These are phyloP conservation scores for Podabrus alpinus DNA, from an alignment of 2,888 invertebrate species.

Conservation along the genomic window DNA sequence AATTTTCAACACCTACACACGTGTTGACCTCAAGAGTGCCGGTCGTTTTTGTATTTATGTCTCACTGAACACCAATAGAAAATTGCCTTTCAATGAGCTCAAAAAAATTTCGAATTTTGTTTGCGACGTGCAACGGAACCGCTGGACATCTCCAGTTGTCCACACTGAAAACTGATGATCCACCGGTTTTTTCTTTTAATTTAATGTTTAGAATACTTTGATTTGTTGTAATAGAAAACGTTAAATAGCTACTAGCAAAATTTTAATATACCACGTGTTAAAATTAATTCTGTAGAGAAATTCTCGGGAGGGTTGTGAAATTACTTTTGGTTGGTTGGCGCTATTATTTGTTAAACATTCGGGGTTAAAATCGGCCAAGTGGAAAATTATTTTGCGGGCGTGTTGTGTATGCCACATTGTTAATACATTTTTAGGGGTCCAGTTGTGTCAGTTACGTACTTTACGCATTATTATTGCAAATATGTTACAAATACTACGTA, in stretches of 20 bases:
- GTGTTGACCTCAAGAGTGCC: constrained; percentile 8
- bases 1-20: constrained; percentile 24
- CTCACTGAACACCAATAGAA: constrained; percentile 13
- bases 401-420: constrained; percentile 51
- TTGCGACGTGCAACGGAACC: no score
- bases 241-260: background rate
- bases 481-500: background rate
- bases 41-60: constrained; percentile 10
- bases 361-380: constrained; percentile 46
- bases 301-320: constrained; percentile 30
- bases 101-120: constrained; percentile 8
- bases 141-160: no score
- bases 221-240: background rate
- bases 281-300: constrained; percentile 16
- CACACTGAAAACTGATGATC: no score
- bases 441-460: constrained; percentile 26
- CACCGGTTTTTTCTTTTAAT: no score
- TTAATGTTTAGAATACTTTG: no score
- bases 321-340: constrained; percentile 52
- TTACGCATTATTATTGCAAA: constrained; percentile 7
- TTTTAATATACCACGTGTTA: constrained; percentile 2
- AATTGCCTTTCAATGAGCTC: constrained; percentile 16
- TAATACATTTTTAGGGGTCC: constrained; percentile 35
- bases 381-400: constrained; percentile 56
- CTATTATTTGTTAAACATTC: constrained; percentile 52